Conservation (phyloP, 2,888 invertebrate genomes). For the Caenorhabditis drosophilae region DNA sequence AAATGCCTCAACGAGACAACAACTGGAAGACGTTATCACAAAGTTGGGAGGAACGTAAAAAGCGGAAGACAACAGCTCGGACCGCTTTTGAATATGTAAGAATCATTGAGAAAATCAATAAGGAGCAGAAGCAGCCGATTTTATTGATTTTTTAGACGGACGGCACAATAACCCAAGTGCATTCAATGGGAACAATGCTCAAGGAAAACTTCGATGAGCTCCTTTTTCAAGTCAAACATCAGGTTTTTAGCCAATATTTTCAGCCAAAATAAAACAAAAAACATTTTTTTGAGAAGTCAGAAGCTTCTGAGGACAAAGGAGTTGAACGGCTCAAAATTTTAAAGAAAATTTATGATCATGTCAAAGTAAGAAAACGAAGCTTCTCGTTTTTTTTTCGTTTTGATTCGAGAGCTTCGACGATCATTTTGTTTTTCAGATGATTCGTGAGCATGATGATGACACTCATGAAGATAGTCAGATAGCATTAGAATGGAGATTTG, state of each 20-base stretch:
- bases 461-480: slow-evolving; percentile 54
- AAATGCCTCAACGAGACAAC: slow-evolving; percentile 52
- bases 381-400: background rate
- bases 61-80: slow-evolving; percentile 41
- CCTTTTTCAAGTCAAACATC: slow-evolving; percentile 43
- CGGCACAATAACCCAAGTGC: slow-evolving; percentile 49
- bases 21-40: slow-evolving; percentile 44
- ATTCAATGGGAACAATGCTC: slow-evolving; percentile 44
- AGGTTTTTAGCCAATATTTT: background rate
- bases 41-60: slow-evolving; percentile 44
- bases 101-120: background rate
- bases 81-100: slow-evolving; percentile 58
- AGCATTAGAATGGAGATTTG: slow-evolving; percentile 60
- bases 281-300: slow-evolving; percentile 21
- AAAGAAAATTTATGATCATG: slow-evolving; percentile 61
- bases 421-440: slow-evolving; percentile 61
- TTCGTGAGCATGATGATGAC: slow-evolving; percentile 62
- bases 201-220: slow-evolving; percentile 56
- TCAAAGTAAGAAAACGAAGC: slow-evolving; percentile 44
- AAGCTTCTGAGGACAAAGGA: slow-evolving; percentile 39
- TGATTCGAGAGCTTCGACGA: too few relatives aligned
- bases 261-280: background rate
- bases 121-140: too few relatives aligned
- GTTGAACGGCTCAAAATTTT: slow-evolving; percentile 47
- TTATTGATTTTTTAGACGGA: slow-evolving; percentile 50